Base-by-base conservation (phyloP, 2,113 vertebrate genomes). In the Pteropus alecto region DNA sequence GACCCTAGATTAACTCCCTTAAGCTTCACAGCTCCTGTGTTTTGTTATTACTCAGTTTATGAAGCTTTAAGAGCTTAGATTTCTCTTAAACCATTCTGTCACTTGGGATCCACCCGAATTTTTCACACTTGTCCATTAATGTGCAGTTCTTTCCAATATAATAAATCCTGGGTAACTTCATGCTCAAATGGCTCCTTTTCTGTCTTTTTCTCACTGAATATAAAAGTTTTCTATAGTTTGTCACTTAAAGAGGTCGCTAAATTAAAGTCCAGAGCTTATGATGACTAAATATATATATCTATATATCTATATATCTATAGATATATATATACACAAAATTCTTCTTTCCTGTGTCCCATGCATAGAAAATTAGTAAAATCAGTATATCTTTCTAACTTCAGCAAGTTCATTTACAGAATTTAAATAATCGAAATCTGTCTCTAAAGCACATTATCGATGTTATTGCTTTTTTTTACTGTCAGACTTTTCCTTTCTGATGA, bases 81-180 rank as follows among this genome's bases (percentile, higher is more conserved):
- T 85, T 68, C 33, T 94, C n/a, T 87, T 93, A 97, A 95, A 96
- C 96, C 82, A 94, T 96, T 93, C 56, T 97, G 46, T 76, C 76
- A 77, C 19, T 67, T 88, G 71, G 28, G 67, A 81, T 73, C 28
- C 46, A 86, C 33, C 14, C 21, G 89, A 78, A 93, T 97, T 95
- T 33, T 33, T 95, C 93, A 83, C 48, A 73, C 89, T 88, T 94
- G 13, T 56, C 33, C 58, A 85, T 81, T 94, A 87, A 93, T n/a
- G 9, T 79, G 6, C n/a, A 92, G 60, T 24, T 33, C 94, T 94
- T 81, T 30, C 22, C 16, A 87, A 24, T 97, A 18, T 41, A 71
- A 22, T 46, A 46, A 90, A 26, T 79, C 65, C 30, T 90, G 71
- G 74, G 41, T 60, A 76, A 93, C 74, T 38, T 76, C 79, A 96